Percentiles rank a stretch among this genome's conserved stretches.
Conservation (phyloP, 2,797 vertebrate genomes). For the Chaetodon trifasciatus region DNA sequence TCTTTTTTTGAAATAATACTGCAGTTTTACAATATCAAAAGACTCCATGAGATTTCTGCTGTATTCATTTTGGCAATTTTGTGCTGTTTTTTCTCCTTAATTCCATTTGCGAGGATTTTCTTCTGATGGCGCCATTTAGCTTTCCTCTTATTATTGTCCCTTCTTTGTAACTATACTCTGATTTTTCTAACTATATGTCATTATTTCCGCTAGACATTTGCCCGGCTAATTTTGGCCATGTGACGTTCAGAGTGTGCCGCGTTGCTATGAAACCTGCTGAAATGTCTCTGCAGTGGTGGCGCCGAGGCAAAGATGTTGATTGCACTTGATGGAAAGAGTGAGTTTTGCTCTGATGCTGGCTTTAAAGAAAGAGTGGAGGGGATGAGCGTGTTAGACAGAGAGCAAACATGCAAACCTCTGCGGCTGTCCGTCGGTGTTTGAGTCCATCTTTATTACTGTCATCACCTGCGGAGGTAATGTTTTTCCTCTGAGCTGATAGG, state of each 20-base stretch:
- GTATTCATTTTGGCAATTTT: background rate
- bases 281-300: conserved; percentile 37
- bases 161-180: background rate
- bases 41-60: background rate
- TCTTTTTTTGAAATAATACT: background rate
- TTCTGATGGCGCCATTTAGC: background rate
- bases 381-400: conserved; percentile 15
- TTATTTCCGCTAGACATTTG: conserved; percentile 61
- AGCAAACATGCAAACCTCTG: conserved; percentile 58
- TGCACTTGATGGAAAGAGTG: conserved; percentile 48
- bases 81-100: background rate
- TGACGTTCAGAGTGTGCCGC: conserved; percentile 29
- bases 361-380: conserved; percentile 13
- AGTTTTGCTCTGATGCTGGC: conserved; percentile 32
- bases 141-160: background rate
- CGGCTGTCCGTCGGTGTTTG: conserved; percentile 40
- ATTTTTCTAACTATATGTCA: conserved; percentile 50
- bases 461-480: conserved; percentile 54
- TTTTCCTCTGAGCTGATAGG: conserved; percentile 61
- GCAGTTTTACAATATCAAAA: background rate
- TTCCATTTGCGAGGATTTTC: background rate
- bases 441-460: conserved; percentile 75
- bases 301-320: conserved; percentile 36
- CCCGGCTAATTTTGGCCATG: conserved; percentile 64
- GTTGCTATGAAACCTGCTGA: conserved; percentile 72